Evolutionary conservation across 2,888 invertebrate genomes (phyloP).

Genomic region (Pammene fasciana): DNA sequence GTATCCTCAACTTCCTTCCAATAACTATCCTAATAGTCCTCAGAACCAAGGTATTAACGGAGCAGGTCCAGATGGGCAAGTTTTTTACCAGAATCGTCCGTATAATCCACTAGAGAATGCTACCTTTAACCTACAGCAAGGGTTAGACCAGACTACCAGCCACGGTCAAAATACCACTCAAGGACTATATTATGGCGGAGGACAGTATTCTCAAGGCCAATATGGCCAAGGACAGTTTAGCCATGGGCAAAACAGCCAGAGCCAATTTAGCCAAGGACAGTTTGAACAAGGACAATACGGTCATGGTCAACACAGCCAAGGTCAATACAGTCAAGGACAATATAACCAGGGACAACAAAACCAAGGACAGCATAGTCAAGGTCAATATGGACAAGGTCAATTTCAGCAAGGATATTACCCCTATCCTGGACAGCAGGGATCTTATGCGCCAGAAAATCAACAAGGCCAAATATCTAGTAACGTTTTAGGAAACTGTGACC

Average conservation of each 20-base stretch:
- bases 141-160: slow-evolving; percentile 12
- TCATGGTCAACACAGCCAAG: slow-evolving; percentile 17
- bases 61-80: slow-evolving; percentile 43
- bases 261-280: neutral
- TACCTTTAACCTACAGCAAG: slow-evolving; percentile 35
- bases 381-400: slow-evolving; percentile 9
- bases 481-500: slow-evolving; percentile 77
- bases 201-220: slow-evolving; percentile 16
- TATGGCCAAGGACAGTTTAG: neutral
- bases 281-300: slow-evolving; percentile 3
- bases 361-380: slow-evolving; percentile 21
- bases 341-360: neutral
- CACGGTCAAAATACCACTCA: slow-evolving; percentile 14
- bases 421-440: slow-evolving; percentile 10
- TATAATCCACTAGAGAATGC: slow-evolving; percentile 28
- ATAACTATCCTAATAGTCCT: slow-evolving; percentile 33
- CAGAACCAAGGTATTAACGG: slow-evolving; percentile 29
- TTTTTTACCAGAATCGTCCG: slow-evolving; percentile 26
- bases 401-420: slow-evolving; percentile 5
- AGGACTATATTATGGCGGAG: slow-evolving; percentile 1
- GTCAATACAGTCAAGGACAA: slow-evolving; percentile 6
- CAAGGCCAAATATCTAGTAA: slow-evolving; percentile 11
- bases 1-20: slow-evolving; percentile 41
- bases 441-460: slow-evolving; percentile 1
- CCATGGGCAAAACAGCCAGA: neutral